A percentile compares a stretch with the other conserved stretches of the same genome.
These are phyloP conservation scores for Gymnodraco acuticeps DNA, from an alignment of 2,797 vertebrate genomes.

Conservation along the genomic window DNA sequence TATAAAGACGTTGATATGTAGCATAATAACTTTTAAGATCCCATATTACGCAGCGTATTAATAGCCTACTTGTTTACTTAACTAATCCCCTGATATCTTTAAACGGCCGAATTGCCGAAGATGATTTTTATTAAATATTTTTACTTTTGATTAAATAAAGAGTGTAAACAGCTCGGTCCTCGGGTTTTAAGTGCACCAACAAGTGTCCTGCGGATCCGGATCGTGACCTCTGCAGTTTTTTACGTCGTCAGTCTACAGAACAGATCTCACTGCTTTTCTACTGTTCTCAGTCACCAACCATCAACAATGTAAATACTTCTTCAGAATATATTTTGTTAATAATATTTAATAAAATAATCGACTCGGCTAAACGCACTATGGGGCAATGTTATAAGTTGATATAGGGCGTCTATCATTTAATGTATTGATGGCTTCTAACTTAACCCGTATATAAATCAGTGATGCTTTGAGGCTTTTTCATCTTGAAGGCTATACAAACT, in stretches of 20 bases:
- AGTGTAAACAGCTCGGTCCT: background rate
- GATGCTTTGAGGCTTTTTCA: background rate
- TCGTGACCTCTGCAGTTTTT: constrained; percentile 44
- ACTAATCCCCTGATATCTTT: background rate
- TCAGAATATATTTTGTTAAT: background rate
- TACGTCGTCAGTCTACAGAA: background rate
- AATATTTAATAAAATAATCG: background rate
- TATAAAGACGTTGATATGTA: background rate
- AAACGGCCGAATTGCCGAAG: background rate
- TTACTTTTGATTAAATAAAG: background rate
- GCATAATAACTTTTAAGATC: background rate
- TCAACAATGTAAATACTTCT: background rate
- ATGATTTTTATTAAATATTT: background rate
- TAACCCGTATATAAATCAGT: background rate
- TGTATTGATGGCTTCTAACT: background rate
- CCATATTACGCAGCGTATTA: background rate
- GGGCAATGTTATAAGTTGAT: background rate
- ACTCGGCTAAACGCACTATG: no score
- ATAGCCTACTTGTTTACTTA: background rate
- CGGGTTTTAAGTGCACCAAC: constrained; percentile 9
- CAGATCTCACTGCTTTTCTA: background rate
- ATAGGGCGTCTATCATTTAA: background rate
- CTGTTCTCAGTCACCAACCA: background rate
- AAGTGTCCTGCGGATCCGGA: constrained; percentile 37
- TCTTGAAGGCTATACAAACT: background rate